A percentile compares a stretch with the other conserved stretches of the same genome.
phyloP scores from a whole-genome alignment of 2,888 invertebrate genomes.

The Sacculina carcini region DNA sequence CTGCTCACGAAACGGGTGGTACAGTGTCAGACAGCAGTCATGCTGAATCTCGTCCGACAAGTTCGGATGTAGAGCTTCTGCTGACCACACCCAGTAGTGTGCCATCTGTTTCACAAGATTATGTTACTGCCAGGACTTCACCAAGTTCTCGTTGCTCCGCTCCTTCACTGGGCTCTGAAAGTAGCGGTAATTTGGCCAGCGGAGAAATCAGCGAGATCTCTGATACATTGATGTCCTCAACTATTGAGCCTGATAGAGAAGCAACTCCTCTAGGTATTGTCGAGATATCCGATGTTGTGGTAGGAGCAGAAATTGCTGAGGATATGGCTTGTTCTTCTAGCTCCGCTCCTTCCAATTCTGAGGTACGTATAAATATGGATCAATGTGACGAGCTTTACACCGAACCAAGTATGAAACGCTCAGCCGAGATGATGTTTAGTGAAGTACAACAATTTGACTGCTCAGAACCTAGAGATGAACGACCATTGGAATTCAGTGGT shows the following conservation, averaged over 20 bases:
- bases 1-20: slow-evolving; percentile 47
- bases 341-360: too few relatives aligned
- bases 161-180: slow-evolving; percentile 67
- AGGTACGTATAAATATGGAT: too few relatives aligned
- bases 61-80: slow-evolving; percentile 62
- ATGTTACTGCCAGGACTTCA: slow-evolving; percentile 60
- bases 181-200: slow-evolving; percentile 63
- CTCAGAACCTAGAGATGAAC: slow-evolving; percentile 19
- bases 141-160: slow-evolving; percentile 66
- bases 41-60: slow-evolving; percentile 44
- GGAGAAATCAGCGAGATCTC: slow-evolving; percentile 66
- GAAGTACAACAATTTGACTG: slow-evolving; percentile 33
- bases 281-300: slow-evolving; percentile 13
- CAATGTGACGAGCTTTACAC: slow-evolving; percentile 9
- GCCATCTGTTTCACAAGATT: slow-evolving; percentile 55
- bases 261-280: too few relatives aligned
- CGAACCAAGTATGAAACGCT: slow-evolving; percentile 52
- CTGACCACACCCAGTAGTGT: slow-evolving; percentile 22
- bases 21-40: slow-evolving; percentile 27
- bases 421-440: slow-evolving; percentile 60
- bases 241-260: slow-evolving; percentile 49
- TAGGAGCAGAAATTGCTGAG: too few relatives aligned
- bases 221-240: slow-evolving; percentile 74
- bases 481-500: slow-evolving; percentile 21
- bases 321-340: too few relatives aligned